Evolutionary conservation across 2,113 vertebrate genomes (phyloP).

Genomic region (Accipiter cooperii): DNA sequence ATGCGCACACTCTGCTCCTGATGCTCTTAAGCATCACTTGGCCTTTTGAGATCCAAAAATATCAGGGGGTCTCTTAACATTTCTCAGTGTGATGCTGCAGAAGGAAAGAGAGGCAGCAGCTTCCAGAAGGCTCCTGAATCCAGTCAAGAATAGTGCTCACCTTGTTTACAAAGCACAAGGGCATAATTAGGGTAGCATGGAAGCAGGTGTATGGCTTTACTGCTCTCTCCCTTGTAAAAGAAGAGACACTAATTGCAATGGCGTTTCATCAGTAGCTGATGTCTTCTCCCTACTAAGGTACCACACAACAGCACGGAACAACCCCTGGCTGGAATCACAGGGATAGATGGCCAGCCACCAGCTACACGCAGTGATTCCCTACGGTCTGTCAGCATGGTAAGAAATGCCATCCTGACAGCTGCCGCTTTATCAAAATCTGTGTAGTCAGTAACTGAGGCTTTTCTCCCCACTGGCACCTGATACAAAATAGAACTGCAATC

Average conservation of each 20-base stretch:
- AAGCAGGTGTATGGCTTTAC: neutral
- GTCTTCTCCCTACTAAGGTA: neutral
- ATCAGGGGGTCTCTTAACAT: neutral
- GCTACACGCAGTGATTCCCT: neutral
- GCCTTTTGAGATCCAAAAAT: neutral
- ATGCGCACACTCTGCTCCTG: neutral
- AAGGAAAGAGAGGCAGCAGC: neutral
- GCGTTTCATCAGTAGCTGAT: neutral
- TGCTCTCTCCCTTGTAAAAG: neutral
- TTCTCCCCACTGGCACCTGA: neutral
- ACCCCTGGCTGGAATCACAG: neutral
- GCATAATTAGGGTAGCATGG: neutral
- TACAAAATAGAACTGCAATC: neutral
- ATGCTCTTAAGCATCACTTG: neutral
- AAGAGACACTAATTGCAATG: neutral
- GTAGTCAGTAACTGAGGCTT: neutral
- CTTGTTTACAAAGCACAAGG: neutral
- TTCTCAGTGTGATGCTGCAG: neutral
- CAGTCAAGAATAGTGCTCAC: neutral
- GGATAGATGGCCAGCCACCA: rapidly evolving
- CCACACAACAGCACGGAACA: neutral
- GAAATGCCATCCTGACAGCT: neutral
- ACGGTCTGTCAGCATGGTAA: rapidly evolving
- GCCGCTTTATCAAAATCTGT: neutral
- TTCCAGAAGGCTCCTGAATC: neutral